These are phyloP conservation scores for Myiotriccus ornatus DNA, from an alignment of 2,797 vertebrate genomes.

Conservation along the genomic window DNA sequence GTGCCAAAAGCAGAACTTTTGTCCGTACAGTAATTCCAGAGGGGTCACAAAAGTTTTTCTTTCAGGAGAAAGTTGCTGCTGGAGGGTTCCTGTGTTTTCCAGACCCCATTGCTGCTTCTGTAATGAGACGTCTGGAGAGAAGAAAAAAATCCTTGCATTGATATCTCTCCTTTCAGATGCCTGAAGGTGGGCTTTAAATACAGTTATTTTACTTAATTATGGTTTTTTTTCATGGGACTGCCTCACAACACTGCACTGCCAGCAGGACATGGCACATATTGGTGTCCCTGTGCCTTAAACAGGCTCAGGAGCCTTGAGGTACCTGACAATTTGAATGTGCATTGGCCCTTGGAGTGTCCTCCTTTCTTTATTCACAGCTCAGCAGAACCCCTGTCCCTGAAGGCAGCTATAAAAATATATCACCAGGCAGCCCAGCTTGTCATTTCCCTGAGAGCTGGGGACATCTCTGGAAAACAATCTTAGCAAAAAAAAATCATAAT, in stretches of 20 bases:
- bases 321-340: background rate
- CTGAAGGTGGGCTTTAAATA: background rate
- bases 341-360: background rate
- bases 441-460: background rate
- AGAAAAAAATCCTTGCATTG: background rate
- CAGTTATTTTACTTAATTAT: slow-evolving; percentile 16
- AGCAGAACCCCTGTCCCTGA: background rate
- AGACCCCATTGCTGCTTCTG: background rate
- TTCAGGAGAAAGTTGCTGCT: background rate
- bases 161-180: background rate
- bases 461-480: background rate
- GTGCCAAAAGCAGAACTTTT: background rate
- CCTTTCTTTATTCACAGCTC: background rate
- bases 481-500: background rate
- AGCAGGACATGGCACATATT: too few species aligned
- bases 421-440: background rate
- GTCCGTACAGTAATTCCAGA: background rate
- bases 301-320: fast-evolving
- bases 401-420: background rate
- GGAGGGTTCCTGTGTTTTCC: background rate
- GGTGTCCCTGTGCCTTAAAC: background rate
- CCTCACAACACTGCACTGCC: too few species aligned
- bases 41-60: background rate
- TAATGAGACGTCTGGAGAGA: background rate
- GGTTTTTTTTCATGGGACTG: too few species aligned